Percentiles rank a stretch among this genome's conserved stretches.
These are phyloP conservation scores for Leptocoma aspasia DNA, from an alignment of 2,113 vertebrate genomes.

Conservation along the genomic window DNA sequence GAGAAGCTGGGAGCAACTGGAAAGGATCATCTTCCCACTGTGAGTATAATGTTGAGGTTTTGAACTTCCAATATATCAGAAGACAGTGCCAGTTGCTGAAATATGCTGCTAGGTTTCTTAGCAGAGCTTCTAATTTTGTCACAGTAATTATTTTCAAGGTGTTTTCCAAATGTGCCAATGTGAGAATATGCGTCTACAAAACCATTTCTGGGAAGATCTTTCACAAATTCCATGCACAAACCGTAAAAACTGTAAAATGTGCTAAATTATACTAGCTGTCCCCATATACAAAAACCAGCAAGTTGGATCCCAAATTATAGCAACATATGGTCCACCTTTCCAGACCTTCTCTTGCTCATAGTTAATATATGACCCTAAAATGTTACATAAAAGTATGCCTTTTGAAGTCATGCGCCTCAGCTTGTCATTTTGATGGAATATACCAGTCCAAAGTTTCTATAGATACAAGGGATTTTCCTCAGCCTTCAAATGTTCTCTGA, in stretches of 20 bases:
- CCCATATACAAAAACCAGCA: not conserved
- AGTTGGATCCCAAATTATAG: not conserved
- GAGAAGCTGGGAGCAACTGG: not conserved
- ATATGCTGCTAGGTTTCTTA: not conserved
- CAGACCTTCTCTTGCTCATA: not conserved
- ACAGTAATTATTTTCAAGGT: constrained; percentile 8
- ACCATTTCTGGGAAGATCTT: not conserved
- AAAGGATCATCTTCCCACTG: not conserved
- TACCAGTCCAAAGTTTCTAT: not conserved
- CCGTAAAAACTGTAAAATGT: not conserved
- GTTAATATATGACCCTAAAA: not conserved
- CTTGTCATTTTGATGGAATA: not conserved
- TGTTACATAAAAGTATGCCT: not conserved
- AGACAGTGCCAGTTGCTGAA: not conserved
- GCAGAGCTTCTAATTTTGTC: not conserved
- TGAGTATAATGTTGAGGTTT: constrained; percentile 1
- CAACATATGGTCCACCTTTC: not conserved
- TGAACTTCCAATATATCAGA: not conserved
- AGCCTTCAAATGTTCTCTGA: not conserved
- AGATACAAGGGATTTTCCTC: not conserved
- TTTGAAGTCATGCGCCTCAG: not conserved
- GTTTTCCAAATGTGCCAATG: not conserved
- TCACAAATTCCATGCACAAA: not conserved
- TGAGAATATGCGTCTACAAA: not conserved
- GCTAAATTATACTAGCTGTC: not conserved